phyloP scores from a whole-genome alignment of 2,113 vertebrate genomes.

The Odontophorus gujanensis region DNA sequence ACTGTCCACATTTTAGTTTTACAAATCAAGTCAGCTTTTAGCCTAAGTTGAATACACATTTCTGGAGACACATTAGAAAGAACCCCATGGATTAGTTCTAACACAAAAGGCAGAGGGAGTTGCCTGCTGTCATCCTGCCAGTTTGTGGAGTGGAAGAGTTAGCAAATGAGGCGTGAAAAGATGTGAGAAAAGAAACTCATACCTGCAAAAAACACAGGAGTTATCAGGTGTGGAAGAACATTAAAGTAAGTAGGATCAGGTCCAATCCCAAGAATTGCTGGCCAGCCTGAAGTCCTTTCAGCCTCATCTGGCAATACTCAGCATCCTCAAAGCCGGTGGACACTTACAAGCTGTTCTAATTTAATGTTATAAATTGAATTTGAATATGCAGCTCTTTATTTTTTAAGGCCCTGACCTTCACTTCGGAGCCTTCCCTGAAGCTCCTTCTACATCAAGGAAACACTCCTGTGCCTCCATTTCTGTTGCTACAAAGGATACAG shows the following conservation, averaged over 20 bases:
- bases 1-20: slow-evolving; percentile 15
- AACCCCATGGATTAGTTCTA: slow-evolving; percentile 49
- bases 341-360: neutral
- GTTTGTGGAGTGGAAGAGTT: slow-evolving; percentile 39
- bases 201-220: neutral
- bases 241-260: neutral
- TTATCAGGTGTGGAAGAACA: neutral
- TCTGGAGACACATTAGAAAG: slow-evolving; percentile 51
- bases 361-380: slow-evolving; percentile 5
- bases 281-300: neutral
- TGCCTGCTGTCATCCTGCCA: slow-evolving; percentile 53
- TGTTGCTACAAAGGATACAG: neutral
- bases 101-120: slow-evolving; percentile 54
- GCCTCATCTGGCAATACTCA: neutral
- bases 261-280: neutral
- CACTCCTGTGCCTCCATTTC: neutral
- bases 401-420: neutral
- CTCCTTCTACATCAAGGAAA: neutral
- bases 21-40: slow-evolving; percentile 26
- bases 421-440: neutral
- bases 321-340: neutral
- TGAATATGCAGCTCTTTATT: slow-evolving; percentile 22
- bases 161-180: slow-evolving; percentile 44
- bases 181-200: slow-evolving; percentile 39
- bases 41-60: slow-evolving; percentile 1